phyloP scores from a whole-genome alignment of 2,797 vertebrate genomes.

The Borostomias antarcticus region DNA sequence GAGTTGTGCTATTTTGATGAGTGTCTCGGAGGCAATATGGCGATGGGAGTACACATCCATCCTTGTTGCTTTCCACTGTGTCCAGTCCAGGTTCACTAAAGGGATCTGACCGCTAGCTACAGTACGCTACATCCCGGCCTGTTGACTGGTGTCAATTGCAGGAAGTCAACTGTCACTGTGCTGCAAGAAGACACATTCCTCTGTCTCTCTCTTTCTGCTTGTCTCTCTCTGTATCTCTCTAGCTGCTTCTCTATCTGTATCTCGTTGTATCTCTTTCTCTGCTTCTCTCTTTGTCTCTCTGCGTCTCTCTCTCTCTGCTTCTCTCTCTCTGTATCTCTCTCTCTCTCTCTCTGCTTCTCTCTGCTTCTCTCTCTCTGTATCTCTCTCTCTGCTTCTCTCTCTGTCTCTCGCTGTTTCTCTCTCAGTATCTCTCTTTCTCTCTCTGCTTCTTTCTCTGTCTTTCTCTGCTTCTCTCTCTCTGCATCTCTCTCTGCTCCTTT shows the following conservation, averaged over 20 bases:
- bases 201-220: not conserved
- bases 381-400: not conserved
- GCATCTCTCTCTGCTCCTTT: no score
- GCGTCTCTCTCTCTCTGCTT: not conserved
- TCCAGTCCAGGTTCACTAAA: not conserved
- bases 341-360: not conserved
- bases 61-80: conserved; percentile 6
- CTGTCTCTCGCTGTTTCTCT: not conserved
- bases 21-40: not conserved
- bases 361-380: not conserved
- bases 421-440: not conserved
- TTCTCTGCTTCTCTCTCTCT: not conserved
- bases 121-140: not conserved
- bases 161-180: not conserved
- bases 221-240: not conserved
- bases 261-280: not conserved
- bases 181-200: not conserved
- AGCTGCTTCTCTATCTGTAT: no score
- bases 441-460: not conserved
- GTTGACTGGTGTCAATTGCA: conserved; percentile 9
- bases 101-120: not conserved
- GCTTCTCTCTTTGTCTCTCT: not conserved
- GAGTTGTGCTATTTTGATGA: not conserved
- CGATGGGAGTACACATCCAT: not conserved
- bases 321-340: not conserved